Conservation (phyloP, 1,140 invertebrate genomes). For the Zophobas morio region DNA sequence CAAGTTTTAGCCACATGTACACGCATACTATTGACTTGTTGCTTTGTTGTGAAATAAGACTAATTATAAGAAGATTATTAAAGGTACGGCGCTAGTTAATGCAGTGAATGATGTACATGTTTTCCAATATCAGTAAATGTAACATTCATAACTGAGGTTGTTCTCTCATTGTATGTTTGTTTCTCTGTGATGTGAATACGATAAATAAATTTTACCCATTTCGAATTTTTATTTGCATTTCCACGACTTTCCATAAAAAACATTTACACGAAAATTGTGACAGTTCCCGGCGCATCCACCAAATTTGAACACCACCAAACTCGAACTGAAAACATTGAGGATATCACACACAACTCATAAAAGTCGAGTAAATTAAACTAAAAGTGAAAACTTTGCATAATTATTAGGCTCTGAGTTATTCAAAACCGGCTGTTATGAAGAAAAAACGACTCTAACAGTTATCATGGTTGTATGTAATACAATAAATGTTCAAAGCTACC, state of each 20-base stretch:
- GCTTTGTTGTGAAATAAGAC: slow-evolving; percentile 60
- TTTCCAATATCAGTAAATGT: slow-evolving; percentile 63
- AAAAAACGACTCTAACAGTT: no score
- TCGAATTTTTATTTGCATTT: slow-evolving; percentile 53
- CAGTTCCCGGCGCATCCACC: background rate
- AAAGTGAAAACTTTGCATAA: no score
- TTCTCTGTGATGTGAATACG: slow-evolving; percentile 67
- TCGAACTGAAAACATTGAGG: no score
- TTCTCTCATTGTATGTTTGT: slow-evolving; percentile 66
- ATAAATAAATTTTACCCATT: slow-evolving; percentile 67
- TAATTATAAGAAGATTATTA: slow-evolving; percentile 56
- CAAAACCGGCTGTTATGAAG: no score
- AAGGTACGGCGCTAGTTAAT: slow-evolving; percentile 50
- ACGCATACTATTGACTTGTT: slow-evolving; percentile 52
- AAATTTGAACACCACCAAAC: background rate
- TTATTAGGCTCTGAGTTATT: no score
- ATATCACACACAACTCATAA: no score
- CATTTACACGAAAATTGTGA: no score
- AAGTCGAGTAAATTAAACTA: no score
- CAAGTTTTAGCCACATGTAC: slow-evolving; percentile 43
- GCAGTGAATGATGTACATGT: slow-evolving; percentile 59
- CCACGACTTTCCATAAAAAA: background rate
- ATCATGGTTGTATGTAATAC: no score
- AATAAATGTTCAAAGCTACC: no score
- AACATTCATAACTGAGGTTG: slow-evolving; percentile 64